These are phyloP conservation scores for Pangasianodon gigas DNA, from an alignment of 2,113 vertebrate genomes.

Conservation along the genomic window DNA sequence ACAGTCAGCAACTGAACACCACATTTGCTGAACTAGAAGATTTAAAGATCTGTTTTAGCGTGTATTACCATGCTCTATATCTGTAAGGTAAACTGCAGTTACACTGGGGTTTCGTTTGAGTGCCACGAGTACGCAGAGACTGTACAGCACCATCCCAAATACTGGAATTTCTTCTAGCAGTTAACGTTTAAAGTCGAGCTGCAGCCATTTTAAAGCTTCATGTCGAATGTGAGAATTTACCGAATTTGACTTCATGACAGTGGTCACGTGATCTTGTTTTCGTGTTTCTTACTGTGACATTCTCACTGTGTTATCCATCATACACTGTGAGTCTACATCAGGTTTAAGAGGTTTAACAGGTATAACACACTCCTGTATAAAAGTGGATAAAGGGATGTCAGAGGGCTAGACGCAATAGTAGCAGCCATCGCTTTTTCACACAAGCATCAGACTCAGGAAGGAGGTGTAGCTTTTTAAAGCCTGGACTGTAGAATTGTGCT, in stretches of 20 bases:
- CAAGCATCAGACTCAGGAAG: background rate
- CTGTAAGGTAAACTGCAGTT: background rate
- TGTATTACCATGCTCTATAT: fast-evolving
- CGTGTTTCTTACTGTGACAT: background rate
- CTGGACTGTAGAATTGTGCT: background rate
- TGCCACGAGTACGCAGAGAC: background rate
- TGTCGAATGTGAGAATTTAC: background rate
- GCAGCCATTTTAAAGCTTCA: background rate
- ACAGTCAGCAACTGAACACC: background rate
- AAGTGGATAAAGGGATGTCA: background rate
- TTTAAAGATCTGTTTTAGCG: too few species aligned
- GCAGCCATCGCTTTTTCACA: background rate
- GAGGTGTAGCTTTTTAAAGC: background rate
- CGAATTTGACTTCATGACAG: background rate
- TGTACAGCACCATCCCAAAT: background rate
- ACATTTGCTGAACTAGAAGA: background rate
- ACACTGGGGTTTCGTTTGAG: background rate
- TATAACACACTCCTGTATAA: background rate
- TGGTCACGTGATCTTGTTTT: too few species aligned
- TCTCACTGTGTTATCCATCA: background rate
- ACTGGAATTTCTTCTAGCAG: background rate
- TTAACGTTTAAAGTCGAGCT: background rate
- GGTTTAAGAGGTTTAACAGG: background rate
- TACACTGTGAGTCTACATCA: background rate
- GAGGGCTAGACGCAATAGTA: background rate